Conservation (phyloP, 2,888 invertebrate species). For the Pantelozetes paolii region DNA sequence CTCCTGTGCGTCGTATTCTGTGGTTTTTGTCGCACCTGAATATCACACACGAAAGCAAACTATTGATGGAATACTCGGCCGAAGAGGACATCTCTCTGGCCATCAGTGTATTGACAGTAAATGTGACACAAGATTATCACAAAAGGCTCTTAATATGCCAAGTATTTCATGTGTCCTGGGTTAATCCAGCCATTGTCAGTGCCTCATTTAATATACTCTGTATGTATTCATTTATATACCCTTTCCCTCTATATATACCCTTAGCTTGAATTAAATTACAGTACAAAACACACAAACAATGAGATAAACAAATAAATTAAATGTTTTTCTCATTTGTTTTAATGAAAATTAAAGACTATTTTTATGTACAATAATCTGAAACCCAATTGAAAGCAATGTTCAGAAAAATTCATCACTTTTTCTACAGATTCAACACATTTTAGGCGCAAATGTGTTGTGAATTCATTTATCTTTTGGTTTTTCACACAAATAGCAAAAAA, state of each 20-base stretch:
- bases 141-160: constrained; percentile 78
- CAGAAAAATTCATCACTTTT: too few relatives aligned
- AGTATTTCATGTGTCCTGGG: constrained; percentile 66
- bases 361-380: too few relatives aligned
- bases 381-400: too few relatives aligned
- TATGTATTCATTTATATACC: constrained; percentile 59
- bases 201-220: constrained; percentile 62
- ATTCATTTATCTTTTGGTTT: too few relatives aligned
- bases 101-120: constrained; percentile 63
- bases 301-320: constrained; percentile 24
- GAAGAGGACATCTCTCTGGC: constrained; percentile 50
- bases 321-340: neutral
- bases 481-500: too few relatives aligned
- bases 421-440: neutral
- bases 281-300: constrained; percentile 4
- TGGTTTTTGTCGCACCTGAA: constrained; percentile 59
- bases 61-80: constrained; percentile 48
- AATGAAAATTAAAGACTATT: constrained; percentile 26
- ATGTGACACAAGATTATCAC: constrained; percentile 77
- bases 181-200: constrained; percentile 60
- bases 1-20: constrained; percentile 61
- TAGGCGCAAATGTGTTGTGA: neutral
- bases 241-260: too few relatives aligned
- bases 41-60: constrained; percentile 46
- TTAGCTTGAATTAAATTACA: too few relatives aligned